Conservation (phyloP, 1,140 invertebrate genomes). For the Psix sp. region DNA sequence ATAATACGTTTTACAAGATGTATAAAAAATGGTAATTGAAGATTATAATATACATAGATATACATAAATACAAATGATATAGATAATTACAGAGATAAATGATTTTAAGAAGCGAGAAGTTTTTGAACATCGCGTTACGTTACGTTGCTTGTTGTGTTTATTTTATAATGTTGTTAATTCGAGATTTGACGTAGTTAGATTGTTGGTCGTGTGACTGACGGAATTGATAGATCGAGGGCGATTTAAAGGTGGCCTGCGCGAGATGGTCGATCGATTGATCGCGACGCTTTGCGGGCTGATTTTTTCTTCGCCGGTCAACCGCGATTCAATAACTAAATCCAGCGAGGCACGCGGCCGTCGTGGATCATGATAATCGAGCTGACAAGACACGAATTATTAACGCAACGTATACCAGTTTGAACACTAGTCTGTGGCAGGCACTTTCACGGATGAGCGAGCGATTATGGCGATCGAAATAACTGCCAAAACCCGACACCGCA, state of each 20-base stretch:
- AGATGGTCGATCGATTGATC: slow-evolving; percentile 31
- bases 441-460: slow-evolving; percentile 40
- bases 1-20: background rate
- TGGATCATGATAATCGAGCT: slow-evolving; percentile 37
- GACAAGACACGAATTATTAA: slow-evolving; percentile 44
- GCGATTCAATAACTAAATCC: slow-evolving; percentile 49
- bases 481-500: slow-evolving; percentile 46
- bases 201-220: slow-evolving; percentile 70
- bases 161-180: slow-evolving; percentile 50
- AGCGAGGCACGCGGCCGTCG: slow-evolving; percentile 28
- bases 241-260: slow-evolving; percentile 15
- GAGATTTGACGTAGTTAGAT: slow-evolving; percentile 43
- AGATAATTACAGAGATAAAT: slow-evolving; percentile 30
- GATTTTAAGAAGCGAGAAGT: slow-evolving; percentile 16
- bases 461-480: slow-evolving; percentile 47
- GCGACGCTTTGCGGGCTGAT: slow-evolving; percentile 12
- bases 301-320: slow-evolving; percentile 41
- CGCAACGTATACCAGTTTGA: slow-evolving; percentile 33
- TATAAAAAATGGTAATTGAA: no score
- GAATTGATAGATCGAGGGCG: slow-evolving; percentile 68
- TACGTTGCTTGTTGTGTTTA: slow-evolving; percentile 32
- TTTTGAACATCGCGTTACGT: slow-evolving; percentile 36
- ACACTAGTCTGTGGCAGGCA: slow-evolving; percentile 33
- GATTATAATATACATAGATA: no score
- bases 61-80: slow-evolving; percentile 15